phyloP scores from a whole-genome alignment of 2,113 vertebrate genomes.

The Etheostoma spectabile region DNA sequence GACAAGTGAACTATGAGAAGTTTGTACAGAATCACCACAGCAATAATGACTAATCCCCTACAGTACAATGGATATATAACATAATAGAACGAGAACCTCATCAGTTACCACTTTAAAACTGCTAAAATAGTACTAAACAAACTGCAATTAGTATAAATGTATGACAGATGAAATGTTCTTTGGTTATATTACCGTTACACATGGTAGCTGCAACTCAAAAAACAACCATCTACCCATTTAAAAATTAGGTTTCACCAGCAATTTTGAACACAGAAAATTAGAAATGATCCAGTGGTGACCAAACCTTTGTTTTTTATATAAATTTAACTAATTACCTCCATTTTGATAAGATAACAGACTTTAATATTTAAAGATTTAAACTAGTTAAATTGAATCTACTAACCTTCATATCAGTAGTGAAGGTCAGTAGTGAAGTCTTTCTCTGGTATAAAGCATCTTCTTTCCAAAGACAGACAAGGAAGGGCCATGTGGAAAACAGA shows the following conservation, averaged over 20 bases:
- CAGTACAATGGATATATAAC: background rate
- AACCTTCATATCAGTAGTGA: constrained; percentile 31
- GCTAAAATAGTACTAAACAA: background rate
- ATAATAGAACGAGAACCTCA: background rate
- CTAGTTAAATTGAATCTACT: constrained; percentile 15
- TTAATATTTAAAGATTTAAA: background rate
- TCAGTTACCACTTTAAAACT: background rate
- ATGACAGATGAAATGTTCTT: background rate
- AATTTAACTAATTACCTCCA: background rate
- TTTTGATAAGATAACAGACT: background rate
- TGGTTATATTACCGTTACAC: background rate
- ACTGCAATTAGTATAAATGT: background rate
- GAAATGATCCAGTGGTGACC: background rate
- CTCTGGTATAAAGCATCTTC: background rate
- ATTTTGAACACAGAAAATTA: background rate
- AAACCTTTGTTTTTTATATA: background rate
- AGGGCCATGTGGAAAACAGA: background rate
- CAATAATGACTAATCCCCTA: background rate
- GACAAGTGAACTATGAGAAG: no score
- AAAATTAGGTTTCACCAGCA: background rate
- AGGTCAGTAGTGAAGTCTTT: constrained; percentile 2
- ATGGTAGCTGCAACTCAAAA: background rate
- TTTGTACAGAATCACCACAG: background rate
- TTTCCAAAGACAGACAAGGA: constrained; percentile 18
- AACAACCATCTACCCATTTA: background rate